Percentiles rank a stretch among this genome's conserved stretches.
These are phyloP conservation scores for Cheilosia impressa DNA, from an alignment of 2,888 invertebrate species.

Conservation along the genomic window DNA sequence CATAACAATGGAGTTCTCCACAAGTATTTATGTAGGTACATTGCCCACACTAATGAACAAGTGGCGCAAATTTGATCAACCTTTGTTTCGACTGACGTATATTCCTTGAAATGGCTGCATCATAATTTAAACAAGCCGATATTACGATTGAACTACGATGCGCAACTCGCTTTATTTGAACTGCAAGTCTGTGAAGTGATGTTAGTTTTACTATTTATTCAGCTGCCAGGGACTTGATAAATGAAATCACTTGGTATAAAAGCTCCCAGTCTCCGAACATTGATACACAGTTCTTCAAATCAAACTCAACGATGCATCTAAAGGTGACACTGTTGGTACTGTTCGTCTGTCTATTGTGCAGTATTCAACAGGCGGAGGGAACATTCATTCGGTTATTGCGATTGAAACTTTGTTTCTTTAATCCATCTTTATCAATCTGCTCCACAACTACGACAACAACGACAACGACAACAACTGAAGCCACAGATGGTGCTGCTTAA, in stretches of 20 bases:
- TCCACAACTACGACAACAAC: background rate
- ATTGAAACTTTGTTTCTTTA: background rate
- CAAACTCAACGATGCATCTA: conserved; percentile 9
- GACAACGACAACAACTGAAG: too few species aligned
- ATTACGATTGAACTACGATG: too few species aligned
- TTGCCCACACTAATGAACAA: too few species aligned
- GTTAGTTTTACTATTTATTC: background rate
- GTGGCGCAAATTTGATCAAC: too few species aligned
- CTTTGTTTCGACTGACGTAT: too few species aligned
- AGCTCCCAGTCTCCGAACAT: background rate
- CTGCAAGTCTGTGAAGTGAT: too few species aligned
- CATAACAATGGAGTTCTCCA: too few species aligned
- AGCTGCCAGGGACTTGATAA: background rate
- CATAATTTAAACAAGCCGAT: too few species aligned
- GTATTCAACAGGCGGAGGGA: conserved; percentile 18
- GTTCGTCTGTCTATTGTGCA: conserved; percentile 15
- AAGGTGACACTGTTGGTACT: conserved; percentile 15
- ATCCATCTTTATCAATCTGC: background rate
- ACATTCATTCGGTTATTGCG: background rate
- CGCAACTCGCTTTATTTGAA: too few species aligned
- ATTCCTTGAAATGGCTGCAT: too few species aligned
- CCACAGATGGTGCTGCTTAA: too few species aligned
- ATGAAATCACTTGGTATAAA: conserved; percentile 1
- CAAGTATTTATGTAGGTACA: too few species aligned
- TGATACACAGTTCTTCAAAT: background rate